A percentile compares a stretch with the other conserved stretches of the same genome.
These are phyloP conservation scores for Nomada flava DNA, from an alignment of 2,888 invertebrate species.

Conservation along the genomic window DNA sequence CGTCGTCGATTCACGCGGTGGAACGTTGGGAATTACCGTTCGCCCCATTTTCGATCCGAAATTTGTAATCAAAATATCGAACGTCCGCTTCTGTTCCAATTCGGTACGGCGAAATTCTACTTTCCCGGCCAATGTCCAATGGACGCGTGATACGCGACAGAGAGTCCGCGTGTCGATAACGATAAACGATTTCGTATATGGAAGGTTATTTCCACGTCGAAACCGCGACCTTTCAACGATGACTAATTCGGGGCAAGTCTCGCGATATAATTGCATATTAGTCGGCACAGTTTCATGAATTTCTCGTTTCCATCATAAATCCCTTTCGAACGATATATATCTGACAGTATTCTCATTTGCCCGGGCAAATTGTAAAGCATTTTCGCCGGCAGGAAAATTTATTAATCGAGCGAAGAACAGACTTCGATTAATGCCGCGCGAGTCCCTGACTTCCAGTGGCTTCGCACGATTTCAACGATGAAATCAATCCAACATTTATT, in stretches of 20 bases:
- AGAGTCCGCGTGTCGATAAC: background rate
- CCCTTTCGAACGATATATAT: constrained; percentile 8
- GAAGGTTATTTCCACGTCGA: background rate
- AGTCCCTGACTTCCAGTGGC: no score
- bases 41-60: background rate
- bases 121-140: background rate
- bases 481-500: background rate
- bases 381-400: constrained; percentile 16
- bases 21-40: constrained; percentile 5
- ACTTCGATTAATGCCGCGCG: constrained; percentile 9
- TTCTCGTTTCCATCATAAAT: constrained; percentile 11
- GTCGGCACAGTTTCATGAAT: background rate
- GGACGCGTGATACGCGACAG: background rate
- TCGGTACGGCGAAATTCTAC: background rate
- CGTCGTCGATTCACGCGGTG: constrained; percentile 23
- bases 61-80: background rate
- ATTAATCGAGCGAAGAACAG: constrained; percentile 11
- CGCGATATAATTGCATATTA: background rate
- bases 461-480: no score
- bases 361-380: constrained; percentile 11
- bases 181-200: background rate
- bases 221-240: constrained; percentile 6
- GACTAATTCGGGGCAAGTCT: background rate
- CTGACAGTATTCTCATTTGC: background rate
- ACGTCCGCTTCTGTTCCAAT: background rate